Evolutionary conservation across 2,888 invertebrate species (phyloP).

Genomic region (Digitonthophagus gazella): DNA sequence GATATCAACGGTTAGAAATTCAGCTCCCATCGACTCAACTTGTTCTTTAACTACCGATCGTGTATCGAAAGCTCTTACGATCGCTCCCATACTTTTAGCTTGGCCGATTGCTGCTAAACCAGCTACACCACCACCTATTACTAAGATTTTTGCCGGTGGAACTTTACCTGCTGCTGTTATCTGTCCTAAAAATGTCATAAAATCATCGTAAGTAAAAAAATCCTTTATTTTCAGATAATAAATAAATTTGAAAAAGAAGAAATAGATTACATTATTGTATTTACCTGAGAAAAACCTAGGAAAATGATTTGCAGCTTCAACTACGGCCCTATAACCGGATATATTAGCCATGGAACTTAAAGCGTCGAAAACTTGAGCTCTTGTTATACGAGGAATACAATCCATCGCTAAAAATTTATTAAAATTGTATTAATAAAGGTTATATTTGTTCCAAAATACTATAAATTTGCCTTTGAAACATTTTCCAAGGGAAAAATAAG

Average conservation of each 20-base stretch:
- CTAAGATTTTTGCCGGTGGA: conserved; percentile 83
- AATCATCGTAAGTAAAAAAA: conserved; percentile 11
- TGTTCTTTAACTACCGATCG: conserved; percentile 79
- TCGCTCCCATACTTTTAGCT: conserved; percentile 85
- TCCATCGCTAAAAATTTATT: conserved; percentile 69
- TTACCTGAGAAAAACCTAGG: conserved; percentile 87
- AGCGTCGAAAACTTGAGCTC: conserved; percentile 89
- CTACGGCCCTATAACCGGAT: conserved; percentile 82
- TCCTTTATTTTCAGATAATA: too few species aligned
- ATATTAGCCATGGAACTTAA: conserved; percentile 91
- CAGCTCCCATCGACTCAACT: conserved; percentile 84
- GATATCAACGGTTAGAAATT: conserved; percentile 77
- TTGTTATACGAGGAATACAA: conserved; percentile 80
- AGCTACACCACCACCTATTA: conserved; percentile 88
- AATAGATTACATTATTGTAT: conserved; percentile 3
- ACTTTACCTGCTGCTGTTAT: conserved; percentile 89
- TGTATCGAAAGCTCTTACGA: conserved; percentile 86
- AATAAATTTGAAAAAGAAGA: background rate
- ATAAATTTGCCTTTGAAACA: too few species aligned
- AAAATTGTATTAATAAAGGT: background rate
- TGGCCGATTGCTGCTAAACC: conserved; percentile 84
- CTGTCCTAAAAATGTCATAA: conserved; percentile 61
- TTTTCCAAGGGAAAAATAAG: too few species aligned
- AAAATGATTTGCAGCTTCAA: conserved; percentile 86
- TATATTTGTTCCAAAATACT: too few species aligned